Evolutionary conservation across 2,888 invertebrate species (phyloP), one percentile per base, ranked within the genome.

Genomic region (Anagyrus pseudococci): DNA sequence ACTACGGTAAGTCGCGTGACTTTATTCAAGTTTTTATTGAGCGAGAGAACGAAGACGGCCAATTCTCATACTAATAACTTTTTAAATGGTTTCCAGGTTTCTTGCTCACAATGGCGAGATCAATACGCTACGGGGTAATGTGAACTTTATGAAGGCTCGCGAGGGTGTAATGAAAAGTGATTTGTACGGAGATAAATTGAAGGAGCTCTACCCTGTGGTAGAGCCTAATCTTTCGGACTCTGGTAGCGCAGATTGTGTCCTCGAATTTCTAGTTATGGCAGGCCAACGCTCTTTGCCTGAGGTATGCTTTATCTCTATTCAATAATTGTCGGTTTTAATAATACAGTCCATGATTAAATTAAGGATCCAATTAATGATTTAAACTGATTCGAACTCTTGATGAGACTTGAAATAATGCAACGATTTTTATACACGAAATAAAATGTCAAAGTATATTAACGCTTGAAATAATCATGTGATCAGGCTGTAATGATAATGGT

Each of bases 101-200:
- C 84, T 99, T 72, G 98, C 98, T 67, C 99, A 99, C 85, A 99
- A 99, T 84, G 99, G 99, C 68, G 99, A 99, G 85, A 99, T 99
- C 82, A 99, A 99, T 84, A 99, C 99, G 15, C 86, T 99, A 71
- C 89, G 98, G 68, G 99, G 99, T 72, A 99, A 99, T 82, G 94
- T 98, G 8, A 99, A 99, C 83, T 87, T 94, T 70, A 99, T 99
- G 98, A 94, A 95, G 80, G 98, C 98, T 58, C 90, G 99, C 59
- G 98, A 98, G 82, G 98, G 98, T 62, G 94, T 98, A 33, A 98
- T 98, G 98, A 88, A 91, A 77, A 96, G 93, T 77, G 85, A 89
- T 13, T 78, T 88, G 43, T 96, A 90, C 80, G 95, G 95, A 4
- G 89, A 92, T 62, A 87, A 93, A 65, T 84, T 99, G 65, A 90